These are phyloP conservation scores for Tenualosa thibaudeaui DNA, from an alignment of 2,797 vertebrate genomes.

Conservation along the genomic window DNA sequence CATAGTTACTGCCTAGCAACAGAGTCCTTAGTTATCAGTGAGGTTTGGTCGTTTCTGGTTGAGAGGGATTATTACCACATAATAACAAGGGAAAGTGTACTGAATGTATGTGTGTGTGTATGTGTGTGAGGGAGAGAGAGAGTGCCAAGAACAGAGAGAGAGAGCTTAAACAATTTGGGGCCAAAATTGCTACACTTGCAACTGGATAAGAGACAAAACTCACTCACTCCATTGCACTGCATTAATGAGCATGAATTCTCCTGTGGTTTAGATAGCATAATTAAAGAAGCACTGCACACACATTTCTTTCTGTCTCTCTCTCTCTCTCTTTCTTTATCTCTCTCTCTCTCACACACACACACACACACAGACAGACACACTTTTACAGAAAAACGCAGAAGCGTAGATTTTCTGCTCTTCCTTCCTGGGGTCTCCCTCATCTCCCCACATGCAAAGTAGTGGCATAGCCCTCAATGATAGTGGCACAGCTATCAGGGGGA, in stretches of 20 bases:
- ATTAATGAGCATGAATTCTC: conserved; percentile 29
- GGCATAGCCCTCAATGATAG: no score
- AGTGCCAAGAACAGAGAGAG: background rate
- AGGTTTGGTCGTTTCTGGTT: conserved; percentile 49
- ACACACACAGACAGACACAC: background rate
- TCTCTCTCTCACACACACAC: background rate
- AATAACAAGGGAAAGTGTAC: conserved; percentile 32
- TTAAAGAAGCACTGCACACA: conserved; percentile 5
- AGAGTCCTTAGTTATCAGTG: conserved; percentile 60
- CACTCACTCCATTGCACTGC: background rate
- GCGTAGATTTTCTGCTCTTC: no score
- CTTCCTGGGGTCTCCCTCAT: no score
- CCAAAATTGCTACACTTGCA: background rate
- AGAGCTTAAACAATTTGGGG: background rate
- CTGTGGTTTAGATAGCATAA: background rate
- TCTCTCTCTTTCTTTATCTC: background rate
- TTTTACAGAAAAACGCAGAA: no score
- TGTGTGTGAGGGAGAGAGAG: background rate
- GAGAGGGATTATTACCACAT: conserved; percentile 40
- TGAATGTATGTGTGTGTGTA: no score
- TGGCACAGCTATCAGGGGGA: background rate
- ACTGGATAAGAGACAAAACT: conserved; percentile 9
- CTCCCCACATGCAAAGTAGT: no score
- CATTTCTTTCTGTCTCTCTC: background rate
- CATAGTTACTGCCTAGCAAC: conserved; percentile 78